These are phyloP conservation scores for Pagetopsis macropterus DNA, from an alignment of 2,797 vertebrate genomes.

Conservation along the genomic window DNA sequence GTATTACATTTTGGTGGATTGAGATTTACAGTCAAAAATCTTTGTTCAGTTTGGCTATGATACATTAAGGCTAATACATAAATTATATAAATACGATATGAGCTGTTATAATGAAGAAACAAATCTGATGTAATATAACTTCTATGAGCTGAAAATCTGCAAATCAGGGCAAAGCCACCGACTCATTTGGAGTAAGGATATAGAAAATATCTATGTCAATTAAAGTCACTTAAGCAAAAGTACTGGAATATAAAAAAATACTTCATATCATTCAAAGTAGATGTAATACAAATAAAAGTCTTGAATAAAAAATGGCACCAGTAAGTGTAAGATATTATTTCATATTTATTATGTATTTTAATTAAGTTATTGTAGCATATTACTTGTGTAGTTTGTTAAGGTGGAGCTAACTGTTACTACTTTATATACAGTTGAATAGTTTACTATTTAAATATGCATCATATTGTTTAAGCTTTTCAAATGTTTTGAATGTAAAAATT, in stretches of 20 bases:
- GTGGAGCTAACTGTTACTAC: background rate
- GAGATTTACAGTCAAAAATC: slow-evolving; percentile 13
- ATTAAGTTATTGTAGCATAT: background rate
- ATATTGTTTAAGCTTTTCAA: background rate
- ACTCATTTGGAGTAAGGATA: background rate
- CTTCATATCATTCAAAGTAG: background rate
- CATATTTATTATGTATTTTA: no score
- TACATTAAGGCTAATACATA: background rate
- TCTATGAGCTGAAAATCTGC: slow-evolving; percentile 1
- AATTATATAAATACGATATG: background rate
- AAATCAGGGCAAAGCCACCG: background rate
- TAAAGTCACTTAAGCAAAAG: no score
- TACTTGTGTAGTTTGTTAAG: background rate
- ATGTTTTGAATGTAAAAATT: background rate
- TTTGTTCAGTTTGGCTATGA: background rate
- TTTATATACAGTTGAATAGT: background rate
- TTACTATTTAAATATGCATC: background rate
- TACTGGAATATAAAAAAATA: background rate
- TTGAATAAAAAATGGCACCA: background rate
- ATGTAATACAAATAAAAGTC: background rate
- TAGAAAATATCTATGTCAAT: no score
- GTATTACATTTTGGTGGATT: background rate
- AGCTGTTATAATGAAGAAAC: background rate
- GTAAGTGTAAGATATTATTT: background rate
- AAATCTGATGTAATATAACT: background rate